phyloP scores from a whole-genome alignment of 1,140 invertebrate species.

The Aphaenogaster ashmeadi region DNA sequence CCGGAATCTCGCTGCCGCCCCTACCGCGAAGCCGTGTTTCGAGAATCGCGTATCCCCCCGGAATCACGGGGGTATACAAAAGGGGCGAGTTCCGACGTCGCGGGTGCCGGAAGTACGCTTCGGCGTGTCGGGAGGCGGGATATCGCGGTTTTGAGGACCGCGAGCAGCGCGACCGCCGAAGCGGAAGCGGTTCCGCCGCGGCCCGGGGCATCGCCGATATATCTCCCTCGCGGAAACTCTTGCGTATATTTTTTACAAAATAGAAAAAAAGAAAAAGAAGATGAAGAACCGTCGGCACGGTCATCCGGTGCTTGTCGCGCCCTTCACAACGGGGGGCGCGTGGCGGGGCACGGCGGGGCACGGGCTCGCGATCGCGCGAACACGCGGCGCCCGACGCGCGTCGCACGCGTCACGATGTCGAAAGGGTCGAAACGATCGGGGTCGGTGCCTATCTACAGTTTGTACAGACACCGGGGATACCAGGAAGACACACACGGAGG shows the following conservation, averaged over 20 bases:
- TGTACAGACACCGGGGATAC: constrained; percentile 25
- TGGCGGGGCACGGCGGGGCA: background rate
- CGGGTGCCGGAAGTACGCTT: constrained; percentile 24
- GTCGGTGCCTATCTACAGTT: constrained; percentile 71
- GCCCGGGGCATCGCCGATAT: background rate
- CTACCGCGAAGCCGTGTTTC: constrained; percentile 39
- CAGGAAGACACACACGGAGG: background rate
- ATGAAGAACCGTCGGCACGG: constrained; percentile 35
- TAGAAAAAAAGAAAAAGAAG: constrained; percentile 14
- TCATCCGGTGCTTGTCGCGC: constrained; percentile 7
- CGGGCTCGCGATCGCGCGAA: constrained; percentile 47
- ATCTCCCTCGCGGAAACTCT: constrained; percentile 19
- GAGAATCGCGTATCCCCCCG: background rate
- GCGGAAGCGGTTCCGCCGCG: background rate
- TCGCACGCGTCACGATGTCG: constrained; percentile 76
- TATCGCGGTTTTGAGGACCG: constrained; percentile 7
- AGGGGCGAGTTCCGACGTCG: background rate
- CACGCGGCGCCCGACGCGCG: constrained; percentile 41
- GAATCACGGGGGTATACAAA: background rate
- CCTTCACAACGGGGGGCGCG: too few species aligned
- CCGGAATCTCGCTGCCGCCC: constrained; percentile 50
- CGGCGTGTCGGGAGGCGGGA: background rate
- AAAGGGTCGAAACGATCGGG: constrained; percentile 79
- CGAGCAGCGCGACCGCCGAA: background rate
- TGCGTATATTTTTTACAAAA: constrained; percentile 65